phyloP scores from a whole-genome alignment of 2,888 invertebrate genomes.

The Netelia melanura region DNA sequence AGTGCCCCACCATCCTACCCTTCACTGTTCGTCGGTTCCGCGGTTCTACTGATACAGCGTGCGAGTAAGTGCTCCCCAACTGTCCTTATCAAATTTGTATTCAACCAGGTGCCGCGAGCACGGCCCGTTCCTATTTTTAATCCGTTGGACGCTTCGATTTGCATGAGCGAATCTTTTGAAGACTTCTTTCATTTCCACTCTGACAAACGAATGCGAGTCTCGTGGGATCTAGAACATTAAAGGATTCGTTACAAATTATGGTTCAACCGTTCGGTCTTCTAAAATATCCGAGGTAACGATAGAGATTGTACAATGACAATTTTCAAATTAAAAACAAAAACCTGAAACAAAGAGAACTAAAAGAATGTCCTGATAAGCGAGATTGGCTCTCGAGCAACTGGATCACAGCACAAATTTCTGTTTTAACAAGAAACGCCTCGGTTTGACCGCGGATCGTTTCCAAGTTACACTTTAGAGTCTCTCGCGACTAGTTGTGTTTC shows the following conservation, averaged over 20 bases:
- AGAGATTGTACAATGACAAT: no score
- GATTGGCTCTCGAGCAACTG: no score
- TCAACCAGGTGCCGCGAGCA: background rate
- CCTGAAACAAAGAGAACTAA: no score
- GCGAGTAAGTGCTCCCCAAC: constrained; percentile 6
- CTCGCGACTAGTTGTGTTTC: no score
- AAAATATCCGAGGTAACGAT: no score
- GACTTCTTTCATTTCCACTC: background rate
- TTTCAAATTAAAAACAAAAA: no score
- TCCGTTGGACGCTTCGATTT: constrained; percentile 12
- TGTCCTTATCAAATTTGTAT: constrained; percentile 41
- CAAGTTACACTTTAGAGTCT: no score
- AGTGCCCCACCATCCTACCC: constrained; percentile 1
- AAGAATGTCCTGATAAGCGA: no score
- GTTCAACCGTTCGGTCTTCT: background rate
- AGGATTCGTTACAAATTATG: background rate
- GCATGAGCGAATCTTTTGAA: constrained; percentile 7
- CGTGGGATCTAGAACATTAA: background rate
- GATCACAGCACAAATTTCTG: no score
- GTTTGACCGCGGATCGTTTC: no score
- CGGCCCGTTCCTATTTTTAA: constrained; percentile 16
- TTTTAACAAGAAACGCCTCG: no score
- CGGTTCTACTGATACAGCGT: constrained; percentile 7
- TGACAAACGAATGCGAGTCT: constrained; percentile 10
- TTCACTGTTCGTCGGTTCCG: background rate